Conservation (phyloP, 2,113 vertebrate species). For the Hemichromis elongatus region DNA sequence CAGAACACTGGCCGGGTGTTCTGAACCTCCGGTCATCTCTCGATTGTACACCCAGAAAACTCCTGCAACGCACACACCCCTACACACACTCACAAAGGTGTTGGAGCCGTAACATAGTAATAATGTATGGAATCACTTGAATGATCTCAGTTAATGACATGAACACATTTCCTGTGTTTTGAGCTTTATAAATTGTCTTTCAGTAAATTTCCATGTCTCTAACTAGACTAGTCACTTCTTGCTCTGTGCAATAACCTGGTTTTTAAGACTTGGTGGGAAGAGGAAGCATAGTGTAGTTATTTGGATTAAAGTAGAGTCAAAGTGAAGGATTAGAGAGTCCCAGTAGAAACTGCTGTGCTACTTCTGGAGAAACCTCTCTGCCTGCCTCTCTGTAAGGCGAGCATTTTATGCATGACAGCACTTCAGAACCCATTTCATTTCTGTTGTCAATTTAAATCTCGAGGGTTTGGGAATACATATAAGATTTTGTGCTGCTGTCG, state of each 20-base stretch:
- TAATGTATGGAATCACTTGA: background rate
- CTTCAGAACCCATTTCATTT: background rate
- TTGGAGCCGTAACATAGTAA: background rate
- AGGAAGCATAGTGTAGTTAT: background rate
- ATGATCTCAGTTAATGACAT: background rate
- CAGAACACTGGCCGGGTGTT: background rate
- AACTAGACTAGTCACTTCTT: background rate
- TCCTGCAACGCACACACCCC: background rate
- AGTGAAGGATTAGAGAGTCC: background rate
- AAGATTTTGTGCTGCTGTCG: background rate
- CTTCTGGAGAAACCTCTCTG: background rate
- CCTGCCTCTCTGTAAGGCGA: background rate
- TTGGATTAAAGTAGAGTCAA: background rate
- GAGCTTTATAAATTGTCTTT: background rate
- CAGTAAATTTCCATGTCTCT: background rate
- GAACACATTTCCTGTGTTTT: background rate
- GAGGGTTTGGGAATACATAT: background rate
- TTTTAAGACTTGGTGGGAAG: background rate
- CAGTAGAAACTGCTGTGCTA: background rate
- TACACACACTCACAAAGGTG: fast-evolving
- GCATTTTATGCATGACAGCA: background rate
- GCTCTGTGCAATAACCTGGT: background rate
- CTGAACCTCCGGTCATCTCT: background rate
- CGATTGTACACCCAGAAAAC: background rate
- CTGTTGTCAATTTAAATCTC: background rate